Conservation (phyloP, 1,140 invertebrate species). For the Papilio xuthus region DNA sequence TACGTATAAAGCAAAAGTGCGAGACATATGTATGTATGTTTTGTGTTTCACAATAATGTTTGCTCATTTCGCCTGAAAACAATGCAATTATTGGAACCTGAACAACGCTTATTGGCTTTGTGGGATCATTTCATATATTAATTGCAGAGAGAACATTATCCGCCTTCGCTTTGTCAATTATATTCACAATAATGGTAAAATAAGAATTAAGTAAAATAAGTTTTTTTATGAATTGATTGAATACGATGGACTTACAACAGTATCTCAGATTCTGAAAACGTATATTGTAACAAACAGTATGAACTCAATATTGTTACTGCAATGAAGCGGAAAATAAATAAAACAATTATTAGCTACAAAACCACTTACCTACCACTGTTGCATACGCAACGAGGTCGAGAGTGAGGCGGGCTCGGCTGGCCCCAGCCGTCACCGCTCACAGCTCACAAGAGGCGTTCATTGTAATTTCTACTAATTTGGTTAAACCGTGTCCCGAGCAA, state of each 20-base stretch:
- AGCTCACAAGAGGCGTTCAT: not conserved
- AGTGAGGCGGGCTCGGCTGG: not conserved
- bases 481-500: not conserved
- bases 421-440: too few species aligned
- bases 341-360: not conserved
- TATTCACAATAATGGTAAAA: not conserved
- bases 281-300: not conserved
- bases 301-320: not conserved
- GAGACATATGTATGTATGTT: not conserved
- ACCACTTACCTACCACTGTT: not conserved
- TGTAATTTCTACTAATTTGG: not conserved
- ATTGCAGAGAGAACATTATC: not conserved
- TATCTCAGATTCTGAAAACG: not conserved
- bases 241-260: not conserved
- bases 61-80: conserved; percentile 2
- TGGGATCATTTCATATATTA: not conserved
- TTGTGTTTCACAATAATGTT: not conserved
- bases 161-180: not conserved
- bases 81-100: not conserved
- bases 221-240: too few species aligned
- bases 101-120: conserved; percentile 14
- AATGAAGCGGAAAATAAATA: not conserved
- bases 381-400: not conserved
- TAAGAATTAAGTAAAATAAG: not conserved
- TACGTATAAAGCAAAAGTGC: not conserved